These are phyloP conservation scores for Malurus melanocephalus DNA, from an alignment of 2,113 vertebrate species.

Conservation along the genomic window DNA sequence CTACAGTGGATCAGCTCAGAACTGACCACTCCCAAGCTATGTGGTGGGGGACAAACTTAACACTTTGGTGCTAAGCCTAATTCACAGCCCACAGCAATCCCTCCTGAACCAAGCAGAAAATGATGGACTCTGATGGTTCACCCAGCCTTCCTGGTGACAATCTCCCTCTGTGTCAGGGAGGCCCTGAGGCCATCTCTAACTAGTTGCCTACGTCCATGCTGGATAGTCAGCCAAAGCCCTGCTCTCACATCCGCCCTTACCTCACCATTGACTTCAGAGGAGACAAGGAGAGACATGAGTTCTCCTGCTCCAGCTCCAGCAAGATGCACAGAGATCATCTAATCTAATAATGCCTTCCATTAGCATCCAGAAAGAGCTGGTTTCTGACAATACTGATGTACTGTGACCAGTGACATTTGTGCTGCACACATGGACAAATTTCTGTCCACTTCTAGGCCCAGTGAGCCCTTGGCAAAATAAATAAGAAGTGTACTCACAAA, in stretches of 20 bases:
- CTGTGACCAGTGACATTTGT: background rate
- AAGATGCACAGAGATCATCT: background rate
- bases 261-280: background rate
- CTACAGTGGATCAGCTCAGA: background rate
- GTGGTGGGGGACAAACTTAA: background rate
- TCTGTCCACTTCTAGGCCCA: background rate
- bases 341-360: background rate
- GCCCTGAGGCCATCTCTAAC: background rate
- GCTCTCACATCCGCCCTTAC: background rate
- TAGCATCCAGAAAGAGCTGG: background rate
- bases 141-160: background rate
- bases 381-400: background rate
- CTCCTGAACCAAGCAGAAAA: background rate
- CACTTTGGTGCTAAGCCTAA: background rate
- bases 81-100: background rate
- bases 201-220: background rate
- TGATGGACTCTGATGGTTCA: background rate
- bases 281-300: background rate
- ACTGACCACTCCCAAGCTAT: background rate
- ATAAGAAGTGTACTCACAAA: slow-evolving; percentile 4
- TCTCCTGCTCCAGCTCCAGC: background rate
- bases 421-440: background rate
- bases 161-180: background rate
- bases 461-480: background rate
- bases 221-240: background rate